Evolutionary conservation across 1,140 invertebrate genomes (phyloP), one percentile per base, ranked within the genome.

Genomic region (Polyergus mexicanus): DNA sequence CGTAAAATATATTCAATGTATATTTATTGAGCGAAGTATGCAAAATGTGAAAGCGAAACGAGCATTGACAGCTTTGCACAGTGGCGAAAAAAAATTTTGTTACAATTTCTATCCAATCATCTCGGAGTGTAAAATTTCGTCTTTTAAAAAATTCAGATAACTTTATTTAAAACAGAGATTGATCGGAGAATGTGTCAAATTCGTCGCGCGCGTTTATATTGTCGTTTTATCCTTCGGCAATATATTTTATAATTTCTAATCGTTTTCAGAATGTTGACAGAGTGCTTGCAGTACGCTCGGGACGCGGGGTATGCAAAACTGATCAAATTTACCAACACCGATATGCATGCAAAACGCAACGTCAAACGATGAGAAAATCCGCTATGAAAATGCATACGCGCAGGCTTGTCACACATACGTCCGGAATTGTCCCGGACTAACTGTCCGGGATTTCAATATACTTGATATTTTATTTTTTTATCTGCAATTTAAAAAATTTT

Each of bases 331-430:
- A 60, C 16, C 35, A 44, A 76, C 38, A 77, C 63, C 60, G 38
- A 19, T 28, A 25, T n/a, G 56, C 38, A 62, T 19, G n/a, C 38
- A 28, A n/a, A 65, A 77, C 16, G 38, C 38, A 65, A 41, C 38
- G 25, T 76, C 38, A 63, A 77, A 77, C 75, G 38, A 65, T 4
- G 58, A 75, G 72, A 65, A 77, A 65, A 77, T 77, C 38, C 75
- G 58, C 38, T 65, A 77, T 77, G 58, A 77, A 77, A 77, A 77
- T 77, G 75, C 41, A 77, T 76, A 63, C 44, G 25, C 25, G 7
- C 60, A 38, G 25, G 19, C 19, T 65, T 28, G 38, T 22, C 35
- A 41, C 28, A 62, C 58, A 41, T 41, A 62, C 58, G 58, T 62
- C 60, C 13, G 38, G 44, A 19, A 77, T 19, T 44, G 56, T 76